Conservation (phyloP, 2,888 invertebrate species). For the Pandemis heparana region DNA sequence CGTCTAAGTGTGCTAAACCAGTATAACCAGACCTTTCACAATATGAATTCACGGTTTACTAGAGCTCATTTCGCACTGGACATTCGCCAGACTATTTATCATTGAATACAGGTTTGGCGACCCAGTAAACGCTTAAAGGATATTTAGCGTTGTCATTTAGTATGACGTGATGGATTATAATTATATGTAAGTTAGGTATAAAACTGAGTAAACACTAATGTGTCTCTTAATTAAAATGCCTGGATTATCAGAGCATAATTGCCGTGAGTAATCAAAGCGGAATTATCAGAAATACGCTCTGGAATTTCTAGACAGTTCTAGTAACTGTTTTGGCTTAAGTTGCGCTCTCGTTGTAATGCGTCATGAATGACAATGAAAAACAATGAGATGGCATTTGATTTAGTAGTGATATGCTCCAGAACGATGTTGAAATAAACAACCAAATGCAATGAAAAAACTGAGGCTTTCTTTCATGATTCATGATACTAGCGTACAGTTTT, state of each 20-base stretch:
- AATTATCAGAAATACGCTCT: not conserved
- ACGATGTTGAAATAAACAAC: not conserved
- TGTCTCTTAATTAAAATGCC: slow-evolving; percentile 22
- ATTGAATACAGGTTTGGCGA: slow-evolving; percentile 67
- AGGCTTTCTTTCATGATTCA: not conserved
- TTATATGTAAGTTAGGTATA: not conserved
- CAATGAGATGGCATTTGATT: not conserved
- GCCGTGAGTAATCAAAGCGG: slow-evolving; percentile 15
- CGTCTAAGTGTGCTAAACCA: slow-evolving; percentile 34
- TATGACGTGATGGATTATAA: slow-evolving; percentile 8
- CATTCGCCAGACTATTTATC: slow-evolving; percentile 53
- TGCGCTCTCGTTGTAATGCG: not conserved
- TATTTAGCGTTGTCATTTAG: slow-evolving; percentile 40
- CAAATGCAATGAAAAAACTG: not conserved
- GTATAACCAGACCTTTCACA: slow-evolving; percentile 45
- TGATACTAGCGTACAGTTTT: no score
- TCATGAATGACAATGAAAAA: not conserved
- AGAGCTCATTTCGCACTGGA: slow-evolving; percentile 48
- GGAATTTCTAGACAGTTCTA: not conserved
- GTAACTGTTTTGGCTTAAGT: not conserved
- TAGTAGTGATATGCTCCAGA: not conserved
- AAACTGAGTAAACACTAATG: slow-evolving; percentile 9
- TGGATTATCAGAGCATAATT: slow-evolving; percentile 25
- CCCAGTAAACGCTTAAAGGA: slow-evolving; percentile 56
- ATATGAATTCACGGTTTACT: slow-evolving; percentile 8